Conservation (phyloP, 2,113 vertebrate genomes). For the Coptodon rendalli region DNA sequence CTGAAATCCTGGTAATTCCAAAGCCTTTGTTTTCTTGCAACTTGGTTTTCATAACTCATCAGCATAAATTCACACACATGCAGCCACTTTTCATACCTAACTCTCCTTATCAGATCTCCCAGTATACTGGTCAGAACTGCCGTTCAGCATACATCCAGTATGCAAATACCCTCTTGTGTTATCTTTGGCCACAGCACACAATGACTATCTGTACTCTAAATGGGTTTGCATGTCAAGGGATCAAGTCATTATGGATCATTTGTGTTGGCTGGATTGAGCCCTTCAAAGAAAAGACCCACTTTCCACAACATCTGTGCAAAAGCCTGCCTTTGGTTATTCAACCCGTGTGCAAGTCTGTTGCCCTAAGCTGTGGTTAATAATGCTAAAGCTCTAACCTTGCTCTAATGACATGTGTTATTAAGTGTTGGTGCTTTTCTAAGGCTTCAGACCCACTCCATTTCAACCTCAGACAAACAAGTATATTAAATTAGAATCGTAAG, state of each 20-base stretch:
- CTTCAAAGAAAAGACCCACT: not conserved
- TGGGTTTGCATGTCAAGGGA: not conserved
- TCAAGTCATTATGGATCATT: not conserved
- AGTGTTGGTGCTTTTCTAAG: not conserved
- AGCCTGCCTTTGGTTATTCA: slow-evolving; percentile 5
- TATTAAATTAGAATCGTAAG: slow-evolving; percentile 6
- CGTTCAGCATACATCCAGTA: not conserved
- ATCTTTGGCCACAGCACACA: not conserved
- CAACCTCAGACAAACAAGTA: slow-evolving; percentile 3
- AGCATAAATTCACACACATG: not conserved
- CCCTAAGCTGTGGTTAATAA: not conserved
- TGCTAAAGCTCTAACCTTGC: not conserved
- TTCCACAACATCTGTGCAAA: slow-evolving; percentile 26
- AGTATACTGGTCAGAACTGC: not conserved
- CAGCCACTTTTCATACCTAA: not conserved
- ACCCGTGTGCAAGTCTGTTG: not conserved
- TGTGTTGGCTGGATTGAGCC: not conserved
- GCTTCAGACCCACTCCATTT: not conserved
- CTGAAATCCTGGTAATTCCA: not conserved
- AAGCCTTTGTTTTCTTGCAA: not conserved
- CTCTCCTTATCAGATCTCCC: not conserved
- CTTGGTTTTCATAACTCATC: not conserved
- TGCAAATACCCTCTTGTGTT: not conserved
- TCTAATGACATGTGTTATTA: not conserved
- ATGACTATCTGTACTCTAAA: not conserved